Evolutionary conservation across 2,888 invertebrate genomes (phyloP).

Genomic region (Trachelus troglodyta): DNA sequence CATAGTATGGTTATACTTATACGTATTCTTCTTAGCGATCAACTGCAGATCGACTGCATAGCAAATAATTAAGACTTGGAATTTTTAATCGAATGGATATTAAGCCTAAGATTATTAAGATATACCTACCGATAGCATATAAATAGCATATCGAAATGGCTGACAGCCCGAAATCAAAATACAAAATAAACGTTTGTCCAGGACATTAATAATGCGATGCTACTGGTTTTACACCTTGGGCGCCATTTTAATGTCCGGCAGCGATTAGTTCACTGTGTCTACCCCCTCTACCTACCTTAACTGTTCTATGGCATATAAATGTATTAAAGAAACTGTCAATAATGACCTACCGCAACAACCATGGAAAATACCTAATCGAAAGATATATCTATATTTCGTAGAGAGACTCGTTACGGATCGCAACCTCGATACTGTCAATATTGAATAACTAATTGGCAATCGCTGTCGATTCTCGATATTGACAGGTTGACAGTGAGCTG

Average conservation of each 20-base stretch:
- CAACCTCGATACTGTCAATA: not conserved
- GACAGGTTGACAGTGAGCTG: not conserved
- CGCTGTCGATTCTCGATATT: not conserved
- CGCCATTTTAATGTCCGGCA: constrained; percentile 46
- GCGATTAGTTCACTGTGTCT: constrained; percentile 33
- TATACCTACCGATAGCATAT: constrained; percentile 1
- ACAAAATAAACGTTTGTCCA: constrained; percentile 33
- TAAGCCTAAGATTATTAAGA: not conserved
- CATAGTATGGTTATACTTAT: too few species aligned
- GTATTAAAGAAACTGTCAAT: not conserved
- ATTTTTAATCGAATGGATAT: not conserved
- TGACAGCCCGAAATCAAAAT: constrained; percentile 58
- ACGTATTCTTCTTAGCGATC: too few species aligned
- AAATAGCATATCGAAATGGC: constrained; percentile 41
- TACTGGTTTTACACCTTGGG: constrained; percentile 14
- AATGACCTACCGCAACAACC: not conserved
- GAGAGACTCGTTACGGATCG: not conserved
- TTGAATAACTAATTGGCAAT: not conserved
- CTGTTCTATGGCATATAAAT: not conserved
- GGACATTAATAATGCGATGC: constrained; percentile 3
- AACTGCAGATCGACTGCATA: too few species aligned
- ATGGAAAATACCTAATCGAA: constrained; percentile 3
- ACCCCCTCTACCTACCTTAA: not conserved
- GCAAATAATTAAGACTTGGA: not conserved
- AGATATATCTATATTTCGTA: not conserved